These are phyloP conservation scores for Tribolium freemani DNA, from an alignment of 2,888 invertebrate species.

Conservation along the genomic window DNA sequence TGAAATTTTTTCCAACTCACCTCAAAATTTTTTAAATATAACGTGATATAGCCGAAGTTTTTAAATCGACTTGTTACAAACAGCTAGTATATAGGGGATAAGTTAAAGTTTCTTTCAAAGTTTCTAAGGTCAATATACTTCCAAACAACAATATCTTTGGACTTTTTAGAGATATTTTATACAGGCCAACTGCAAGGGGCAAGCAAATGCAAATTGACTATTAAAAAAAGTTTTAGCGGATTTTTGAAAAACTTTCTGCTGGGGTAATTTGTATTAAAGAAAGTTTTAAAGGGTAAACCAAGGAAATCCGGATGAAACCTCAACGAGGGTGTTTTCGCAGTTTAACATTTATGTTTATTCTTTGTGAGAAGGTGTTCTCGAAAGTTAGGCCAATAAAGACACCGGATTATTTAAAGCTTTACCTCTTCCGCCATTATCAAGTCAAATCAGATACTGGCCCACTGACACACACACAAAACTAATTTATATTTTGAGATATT, in stretches of 20 bases:
- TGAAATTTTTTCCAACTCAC: slow-evolving; percentile 1
- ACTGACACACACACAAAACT: too few species aligned
- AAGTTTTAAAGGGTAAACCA: slow-evolving; percentile 2
- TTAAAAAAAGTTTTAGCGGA: slow-evolving; percentile 12
- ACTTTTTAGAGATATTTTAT: slow-evolving; percentile 7
- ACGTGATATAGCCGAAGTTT: slow-evolving; percentile 8
- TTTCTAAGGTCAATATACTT: slow-evolving; percentile 24
- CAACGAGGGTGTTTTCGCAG: slow-evolving; percentile 2
- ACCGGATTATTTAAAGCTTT: slow-evolving; percentile 10
- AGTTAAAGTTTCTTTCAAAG: slow-evolving; percentile 14
- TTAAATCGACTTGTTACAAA: slow-evolving; percentile 18
- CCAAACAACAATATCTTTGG: slow-evolving; percentile 1
- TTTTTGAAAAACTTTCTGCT: neutral
- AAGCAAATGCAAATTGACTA: slow-evolving; percentile 18
- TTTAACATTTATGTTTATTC: slow-evolving; percentile 16
- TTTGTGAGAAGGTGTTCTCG: neutral
- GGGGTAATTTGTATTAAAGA: slow-evolving; percentile 15
- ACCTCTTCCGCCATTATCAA: neutral
- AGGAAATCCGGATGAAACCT: slow-evolving; percentile 20
- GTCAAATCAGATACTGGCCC: slow-evolving; percentile 3
- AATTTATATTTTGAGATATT: too few species aligned
- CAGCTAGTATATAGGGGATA: slow-evolving; percentile 2
- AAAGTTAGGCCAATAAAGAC: neutral
- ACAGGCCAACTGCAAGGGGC: neutral
- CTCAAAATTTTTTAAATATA: slow-evolving; percentile 9